Base-by-base conservation (phyloP, 2,113 vertebrate genomes). In the Lepus timidus region DNA sequence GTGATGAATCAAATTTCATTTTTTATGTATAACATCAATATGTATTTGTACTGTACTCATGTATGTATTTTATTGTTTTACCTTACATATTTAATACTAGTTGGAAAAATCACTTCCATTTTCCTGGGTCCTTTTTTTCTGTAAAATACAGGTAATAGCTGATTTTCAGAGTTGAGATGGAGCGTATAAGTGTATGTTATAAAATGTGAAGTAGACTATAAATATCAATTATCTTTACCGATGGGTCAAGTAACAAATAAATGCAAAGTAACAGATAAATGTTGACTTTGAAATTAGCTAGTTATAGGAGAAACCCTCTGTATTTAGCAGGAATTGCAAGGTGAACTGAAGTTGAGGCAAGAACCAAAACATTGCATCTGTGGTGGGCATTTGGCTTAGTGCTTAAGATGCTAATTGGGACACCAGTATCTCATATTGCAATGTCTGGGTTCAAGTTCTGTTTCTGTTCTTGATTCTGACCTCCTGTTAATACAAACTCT, bases 121-220 rank as follows among this genome's bases (percentile, higher is more conserved):
- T 85, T 88, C 17, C 12, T 84, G 33, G 20, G 14, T 2, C n/a
- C 52, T 88, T 75, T 51, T 36, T 87, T 76, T 27, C 36, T 89
- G 0, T 83, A 83, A 85, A 71, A 85, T 78, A 90, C 25, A 52
- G 36, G 12, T 82, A 39, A 65, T 9, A 75, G 25, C 36, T 78
- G 75, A 82, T 89, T 93, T 91, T 93, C 16, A 80, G 23, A 31
- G 49, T 73, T 93, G 58, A 74, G n/a, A 58, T 84, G n/a, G 25
- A 92, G 89, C 55, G 11, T 89, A 52, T 29, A 17, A 88, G 61
- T 73, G 11, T 23, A 49, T 39, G 19, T 64, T 67, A 23, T 70
- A 71, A 79, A 8, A 6, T 79, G 3, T 64, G 65, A 70, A 49
- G 36, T 70, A 55, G 80, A 64, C 5, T 82, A 74, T 27, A 83